Evolutionary conservation across 1,140 invertebrate genomes (phyloP), one percentile per base, ranked within the genome.

Genomic region (Parapsyche elsis): DNA sequence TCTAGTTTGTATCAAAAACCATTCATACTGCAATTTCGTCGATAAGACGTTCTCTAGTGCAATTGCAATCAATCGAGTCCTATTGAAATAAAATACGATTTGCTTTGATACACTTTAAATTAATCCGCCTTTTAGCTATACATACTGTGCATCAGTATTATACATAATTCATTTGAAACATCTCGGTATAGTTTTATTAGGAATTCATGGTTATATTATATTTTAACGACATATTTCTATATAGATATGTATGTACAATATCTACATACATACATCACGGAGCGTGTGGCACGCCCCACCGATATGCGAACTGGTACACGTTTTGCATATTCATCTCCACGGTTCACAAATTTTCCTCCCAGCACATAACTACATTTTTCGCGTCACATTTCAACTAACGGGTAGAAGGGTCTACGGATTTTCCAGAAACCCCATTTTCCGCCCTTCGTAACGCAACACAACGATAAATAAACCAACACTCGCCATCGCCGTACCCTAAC

Each of bases 351-450:
- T 26, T 67, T 67, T 10, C 9, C 21, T 12, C 21, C 5, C 23
- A n/a, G 10, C 49, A 16, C 49, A 53, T 53, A 53, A 53, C 64
- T 23, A 67, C 64, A 67, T 67, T 67, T 67, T 67, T 67, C 21
- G 64, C 64, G 64, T 67, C 64, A 30, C 64, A 67, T 67, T 67
- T 67, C 64, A 67, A 67, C 64, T 26, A 67, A 67, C 59, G 24
- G 64, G 21, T 23, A 67, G 24, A 26, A 24, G 9, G 64, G 64
- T 67, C 9, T 23, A 61, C 23, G 24, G 64, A 67, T 67, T 67
- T 67, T 67, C 64, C 64, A 9, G 23, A 67, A 67, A 67, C 59
- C 45, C 26, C 71, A 46, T 73, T 73, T 73, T 73, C 71, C 71
- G 16, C 71, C 0, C 16, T n/a, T 23, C 30, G 71, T n/a, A 73